phyloP scores from a whole-genome alignment of 2,797 vertebrate genomes.

The Sardinella longiceps region DNA sequence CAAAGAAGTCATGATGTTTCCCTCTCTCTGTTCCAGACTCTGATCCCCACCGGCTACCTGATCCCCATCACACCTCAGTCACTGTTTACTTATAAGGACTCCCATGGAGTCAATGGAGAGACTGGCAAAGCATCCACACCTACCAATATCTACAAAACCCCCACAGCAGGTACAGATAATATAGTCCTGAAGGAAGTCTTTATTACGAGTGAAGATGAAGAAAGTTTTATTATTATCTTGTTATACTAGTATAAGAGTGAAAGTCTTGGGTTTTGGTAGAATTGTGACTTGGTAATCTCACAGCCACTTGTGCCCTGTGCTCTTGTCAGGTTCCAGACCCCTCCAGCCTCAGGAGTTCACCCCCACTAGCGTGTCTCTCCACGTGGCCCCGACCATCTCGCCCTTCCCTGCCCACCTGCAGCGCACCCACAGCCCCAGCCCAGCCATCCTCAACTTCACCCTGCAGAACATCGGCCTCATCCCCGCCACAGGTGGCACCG shows the following conservation, averaged over 20 bases:
- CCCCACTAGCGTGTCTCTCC: constrained; percentile 64
- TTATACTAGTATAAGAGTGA: too few relatives aligned
- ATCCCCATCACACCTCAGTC: constrained; percentile 87
- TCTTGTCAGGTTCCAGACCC: constrained; percentile 66
- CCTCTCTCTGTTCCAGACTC: constrained; percentile 71
- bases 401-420: constrained; percentile 70
- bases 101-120: constrained; percentile 66
- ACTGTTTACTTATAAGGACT: constrained; percentile 70
- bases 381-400: constrained; percentile 72
- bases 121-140: constrained; percentile 68
- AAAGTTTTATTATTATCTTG: too few relatives aligned
- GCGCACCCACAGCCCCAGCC: constrained; percentile 75
- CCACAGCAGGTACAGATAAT: constrained; percentile 77
- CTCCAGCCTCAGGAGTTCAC: constrained; percentile 69
- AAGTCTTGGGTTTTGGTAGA: too few relatives aligned
- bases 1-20: neutral
- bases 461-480: constrained; percentile 89
- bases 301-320: neutral
- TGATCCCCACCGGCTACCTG: constrained; percentile 88
- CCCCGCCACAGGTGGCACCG: constrained; percentile 64
- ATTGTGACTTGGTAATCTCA: neutral
- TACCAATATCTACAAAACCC: constrained; percentile 81
- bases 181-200: too few relatives aligned
- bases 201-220: too few relatives aligned
- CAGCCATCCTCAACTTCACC: constrained; percentile 90